Conservation (phyloP, 2,797 vertebrate species). For the Clarias fuscus region DNA sequence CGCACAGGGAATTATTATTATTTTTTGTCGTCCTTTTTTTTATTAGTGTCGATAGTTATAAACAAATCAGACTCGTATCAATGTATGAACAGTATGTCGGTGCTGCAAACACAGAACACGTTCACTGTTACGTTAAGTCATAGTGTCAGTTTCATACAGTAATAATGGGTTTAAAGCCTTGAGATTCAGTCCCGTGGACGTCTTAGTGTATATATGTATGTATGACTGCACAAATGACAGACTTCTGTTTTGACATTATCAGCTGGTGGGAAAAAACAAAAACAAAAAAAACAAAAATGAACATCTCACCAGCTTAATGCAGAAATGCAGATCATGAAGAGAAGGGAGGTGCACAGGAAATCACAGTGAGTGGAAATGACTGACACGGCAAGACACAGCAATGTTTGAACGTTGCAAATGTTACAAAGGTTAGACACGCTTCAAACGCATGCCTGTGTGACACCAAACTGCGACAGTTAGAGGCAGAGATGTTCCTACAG, state of each 20-base stretch:
- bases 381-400: too few relatives aligned
- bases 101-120: neutral
- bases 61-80: conserved; percentile 11
- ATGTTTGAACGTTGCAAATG: neutral
- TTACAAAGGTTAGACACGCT: neutral
- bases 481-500: conserved; percentile 18
- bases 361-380: neutral
- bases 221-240: neutral
- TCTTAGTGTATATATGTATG: neutral
- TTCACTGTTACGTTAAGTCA: neutral
- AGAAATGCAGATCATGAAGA: neutral
- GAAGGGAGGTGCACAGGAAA: conserved; percentile 4
- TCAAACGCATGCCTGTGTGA: neutral
- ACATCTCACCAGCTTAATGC: neutral
- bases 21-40: neutral
- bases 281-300: neutral
- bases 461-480: conserved; percentile 48
- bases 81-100: neutral
- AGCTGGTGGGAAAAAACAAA: neutral
- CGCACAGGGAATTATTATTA: conserved; percentile 2
- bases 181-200: neutral
- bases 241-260: neutral
- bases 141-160: neutral
- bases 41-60: conserved; percentile 26
- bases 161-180: neutral